These are phyloP conservation scores for Eristalis tenax DNA, from an alignment of 2,888 invertebrate species.

Conservation along the genomic window DNA sequence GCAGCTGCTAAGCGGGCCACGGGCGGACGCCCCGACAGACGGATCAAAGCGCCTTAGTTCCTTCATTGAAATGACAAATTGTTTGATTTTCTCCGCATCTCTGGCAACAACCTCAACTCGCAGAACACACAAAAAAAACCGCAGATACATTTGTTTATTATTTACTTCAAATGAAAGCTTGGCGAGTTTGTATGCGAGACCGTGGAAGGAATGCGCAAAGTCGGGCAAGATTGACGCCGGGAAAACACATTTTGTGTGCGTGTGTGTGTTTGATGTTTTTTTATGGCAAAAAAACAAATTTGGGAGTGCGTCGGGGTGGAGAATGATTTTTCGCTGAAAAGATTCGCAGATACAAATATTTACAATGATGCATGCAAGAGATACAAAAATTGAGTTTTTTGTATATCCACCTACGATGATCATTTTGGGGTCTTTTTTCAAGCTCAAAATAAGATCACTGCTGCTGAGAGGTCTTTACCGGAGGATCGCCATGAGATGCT, in stretches of 20 bases:
- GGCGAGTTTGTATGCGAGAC: not conserved
- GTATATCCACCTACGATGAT: not conserved
- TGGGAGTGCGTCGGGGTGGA: too few relatives aligned
- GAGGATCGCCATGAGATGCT: not conserved
- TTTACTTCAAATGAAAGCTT: not conserved
- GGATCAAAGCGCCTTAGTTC: conserved; percentile 10
- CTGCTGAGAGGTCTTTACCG: not conserved
- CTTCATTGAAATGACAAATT: conserved; percentile 29
- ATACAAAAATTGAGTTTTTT: not conserved
- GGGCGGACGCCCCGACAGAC: not conserved
- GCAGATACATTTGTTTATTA: not conserved
- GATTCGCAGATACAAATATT: not conserved
- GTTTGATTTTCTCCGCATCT: conserved; percentile 26
- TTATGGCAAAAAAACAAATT: too few relatives aligned
- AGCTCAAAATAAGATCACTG: not conserved
- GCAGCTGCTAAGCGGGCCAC: not conserved
- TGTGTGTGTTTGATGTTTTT: too few relatives aligned
- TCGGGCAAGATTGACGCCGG: not conserved
- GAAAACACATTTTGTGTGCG: not conserved
- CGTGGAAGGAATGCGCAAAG: not conserved
- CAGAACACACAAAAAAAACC: not conserved
- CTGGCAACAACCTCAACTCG: not conserved
- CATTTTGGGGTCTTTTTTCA: not conserved
- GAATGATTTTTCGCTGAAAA: not conserved
- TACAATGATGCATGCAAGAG: not conserved